phyloP scores from a whole-genome alignment of 37 sponge, comb jelly and placozoan species.

The Theonella swinhoei region DNA sequence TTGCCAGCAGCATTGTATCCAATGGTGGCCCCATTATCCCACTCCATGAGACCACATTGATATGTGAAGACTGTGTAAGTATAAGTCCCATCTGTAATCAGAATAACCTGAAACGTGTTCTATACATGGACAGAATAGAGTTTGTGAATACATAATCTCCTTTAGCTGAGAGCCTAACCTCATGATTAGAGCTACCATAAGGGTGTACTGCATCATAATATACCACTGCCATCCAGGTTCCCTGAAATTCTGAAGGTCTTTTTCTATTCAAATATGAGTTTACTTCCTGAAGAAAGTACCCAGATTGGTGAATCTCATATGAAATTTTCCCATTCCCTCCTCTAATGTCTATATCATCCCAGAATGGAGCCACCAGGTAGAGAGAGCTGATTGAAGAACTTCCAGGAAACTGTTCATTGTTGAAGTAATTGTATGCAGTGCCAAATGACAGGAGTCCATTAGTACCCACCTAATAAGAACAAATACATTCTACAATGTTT shows the following conservation, averaged over 20 bases:
- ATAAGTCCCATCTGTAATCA: slow-evolving; percentile 19
- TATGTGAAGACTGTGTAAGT: slow-evolving; percentile 59
- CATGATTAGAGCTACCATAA: neutral
- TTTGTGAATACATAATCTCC: too few relatives aligned
- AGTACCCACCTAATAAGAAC: neutral
- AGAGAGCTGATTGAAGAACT: too few relatives aligned
- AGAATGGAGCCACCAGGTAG: slow-evolving; percentile 59
- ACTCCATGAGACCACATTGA: slow-evolving; percentile 32
- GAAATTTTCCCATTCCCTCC: slow-evolving; percentile 34
- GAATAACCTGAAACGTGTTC: slow-evolving; percentile 47
- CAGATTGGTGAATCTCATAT: slow-evolving; percentile 31
- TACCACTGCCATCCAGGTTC: slow-evolving; percentile 3
- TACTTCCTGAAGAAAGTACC: neutral
- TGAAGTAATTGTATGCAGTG: neutral
- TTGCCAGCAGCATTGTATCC: slow-evolving; percentile 39
- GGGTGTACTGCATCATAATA: neutral
- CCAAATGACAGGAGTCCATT: slow-evolving; percentile 27
- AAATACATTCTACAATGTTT: neutral
- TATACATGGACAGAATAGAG: neutral
- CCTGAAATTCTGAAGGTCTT: slow-evolving; percentile 9
- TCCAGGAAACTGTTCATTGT: neutral
- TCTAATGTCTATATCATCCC: slow-evolving; percentile 54
- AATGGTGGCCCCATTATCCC: slow-evolving; percentile 33
- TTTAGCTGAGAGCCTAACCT: neutral
- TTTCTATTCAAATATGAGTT: slow-evolving; percentile 24